Base-by-base conservation (phyloP, 1,140 invertebrate species). In the Cheumatopsyche charites region DNA sequence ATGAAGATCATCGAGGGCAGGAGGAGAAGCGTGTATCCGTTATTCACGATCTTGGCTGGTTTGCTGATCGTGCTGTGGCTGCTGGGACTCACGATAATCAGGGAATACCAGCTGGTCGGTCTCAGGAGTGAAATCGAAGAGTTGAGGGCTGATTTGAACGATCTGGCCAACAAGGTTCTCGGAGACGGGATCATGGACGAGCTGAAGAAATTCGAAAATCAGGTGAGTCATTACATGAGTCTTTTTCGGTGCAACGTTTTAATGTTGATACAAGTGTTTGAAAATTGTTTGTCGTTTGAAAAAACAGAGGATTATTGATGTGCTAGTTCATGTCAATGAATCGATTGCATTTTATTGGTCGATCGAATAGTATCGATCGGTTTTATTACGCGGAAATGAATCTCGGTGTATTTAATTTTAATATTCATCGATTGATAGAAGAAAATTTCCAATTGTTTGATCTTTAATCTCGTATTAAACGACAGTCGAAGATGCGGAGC, bases 71-170 rank as follows among this genome's bases (percentile, higher is more conserved):
- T 21, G 15, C 1, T 55, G 15, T 68, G 21, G 66, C 15, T 68
- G 6, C 2, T 67, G 12, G 66, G 42, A 1, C 29, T 68, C 13
- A 47, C 63, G 15, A 47, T 67, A 19, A 36, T 68, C 47, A 68
- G 66, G 29, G 66, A 68, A 17, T 26, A 36, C 7, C 66, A 68
- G 26, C n/a, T 68, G 41, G 36, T 1, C 5, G 66, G 2, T 0
- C 23, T 68, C n/a, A 52, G 47, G 9, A 36, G n/a, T 4, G 66
- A 68, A 19, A 21, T 68, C 3, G 15, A 55, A 7, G 4, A 9
- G 3, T 25, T 68, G 47, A 26, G 29, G 21, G 1, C 15, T 5
- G 47, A 68, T 15, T 6, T 55, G 17, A 11, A 52, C 13, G 25
- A 68, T n/a, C 12, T 68, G 45, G 55, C 13, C n/a, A 42, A 42